A percentile compares a stretch with the other conserved stretches of the same genome.
phyloP scores from a whole-genome alignment of 2,888 invertebrate species.

The Heliothis peltigera region DNA sequence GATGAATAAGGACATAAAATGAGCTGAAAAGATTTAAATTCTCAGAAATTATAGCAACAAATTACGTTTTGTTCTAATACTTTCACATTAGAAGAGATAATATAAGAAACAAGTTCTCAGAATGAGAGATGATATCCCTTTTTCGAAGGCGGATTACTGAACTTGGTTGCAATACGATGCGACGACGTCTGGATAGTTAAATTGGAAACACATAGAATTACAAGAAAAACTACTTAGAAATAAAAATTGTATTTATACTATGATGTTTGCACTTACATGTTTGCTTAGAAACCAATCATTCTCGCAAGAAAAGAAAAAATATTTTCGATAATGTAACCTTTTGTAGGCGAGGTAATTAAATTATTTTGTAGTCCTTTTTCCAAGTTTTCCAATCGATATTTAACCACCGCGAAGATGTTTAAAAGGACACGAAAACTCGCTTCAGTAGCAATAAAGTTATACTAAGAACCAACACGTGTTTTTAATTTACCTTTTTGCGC shows the following conservation, averaged over 20 bases:
- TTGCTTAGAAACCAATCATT: neutral
- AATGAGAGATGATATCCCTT: no score
- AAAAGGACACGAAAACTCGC: slow-evolving; percentile 35
- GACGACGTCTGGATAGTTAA: neutral
- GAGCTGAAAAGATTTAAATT: no score
- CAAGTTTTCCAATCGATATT: slow-evolving; percentile 29
- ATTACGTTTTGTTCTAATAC: no score
- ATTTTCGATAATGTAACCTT: neutral
- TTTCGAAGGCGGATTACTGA: no score
- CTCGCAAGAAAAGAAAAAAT: neutral
- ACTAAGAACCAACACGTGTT: slow-evolving; percentile 51
- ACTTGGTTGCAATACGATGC: no score
- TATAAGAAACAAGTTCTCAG: no score
- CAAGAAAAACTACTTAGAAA: neutral
- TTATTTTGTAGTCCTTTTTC: neutral
- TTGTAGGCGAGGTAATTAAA: neutral
- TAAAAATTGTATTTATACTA: neutral
- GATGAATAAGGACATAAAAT: no score
- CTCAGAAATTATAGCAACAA: no score
- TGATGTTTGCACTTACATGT: neutral
- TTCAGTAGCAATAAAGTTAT: slow-evolving; percentile 35
- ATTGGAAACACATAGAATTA: neutral
- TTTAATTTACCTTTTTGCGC: slow-evolving; percentile 43
- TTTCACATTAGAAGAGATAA: no score
- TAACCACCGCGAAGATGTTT: slow-evolving; percentile 15